These are phyloP conservation scores for Phoronis australis DNA, from an alignment of 2,888 invertebrate species.

Conservation along the genomic window DNA sequence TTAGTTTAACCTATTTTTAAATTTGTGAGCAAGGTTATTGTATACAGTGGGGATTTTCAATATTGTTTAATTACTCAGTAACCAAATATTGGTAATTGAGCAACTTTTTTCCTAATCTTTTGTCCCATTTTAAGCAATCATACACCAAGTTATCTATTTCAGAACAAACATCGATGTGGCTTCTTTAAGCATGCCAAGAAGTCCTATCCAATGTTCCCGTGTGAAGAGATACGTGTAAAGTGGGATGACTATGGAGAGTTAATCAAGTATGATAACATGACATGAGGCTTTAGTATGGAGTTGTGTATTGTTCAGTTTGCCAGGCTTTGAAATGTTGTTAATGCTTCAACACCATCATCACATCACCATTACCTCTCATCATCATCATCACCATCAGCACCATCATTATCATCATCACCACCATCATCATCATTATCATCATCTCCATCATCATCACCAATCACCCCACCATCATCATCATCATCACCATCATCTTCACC, in stretches of 20 bases:
- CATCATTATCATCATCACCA: background rate
- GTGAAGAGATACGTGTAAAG: conserved; percentile 82
- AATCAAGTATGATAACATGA: too few relatives aligned
- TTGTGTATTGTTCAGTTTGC: too few relatives aligned
- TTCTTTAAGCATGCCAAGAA: conserved; percentile 84
- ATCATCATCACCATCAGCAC: background rate
- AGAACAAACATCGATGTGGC: conserved; percentile 54
- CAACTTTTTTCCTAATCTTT: too few relatives aligned
- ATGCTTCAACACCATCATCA: background rate
- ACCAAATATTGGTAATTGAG: too few relatives aligned
- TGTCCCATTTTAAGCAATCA: too few relatives aligned
- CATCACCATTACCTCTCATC: background rate
- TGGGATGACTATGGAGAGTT: conserved; percentile 96
- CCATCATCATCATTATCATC: conserved; percentile 1
- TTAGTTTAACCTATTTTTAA: too few relatives aligned
- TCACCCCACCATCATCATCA: background rate
- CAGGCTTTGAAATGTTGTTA: too few relatives aligned
- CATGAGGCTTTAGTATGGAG: too few relatives aligned
- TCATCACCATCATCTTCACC: background rate
- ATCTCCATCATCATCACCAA: background rate
- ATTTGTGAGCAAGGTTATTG: too few relatives aligned
- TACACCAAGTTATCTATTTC: conserved; percentile 21
- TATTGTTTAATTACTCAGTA: too few relatives aligned
- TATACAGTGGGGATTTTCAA: too few relatives aligned
- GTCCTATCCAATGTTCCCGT: conserved; percentile 95